phyloP scores from a whole-genome alignment of 2,113 vertebrate species.

The Lophura nycthemera region DNA sequence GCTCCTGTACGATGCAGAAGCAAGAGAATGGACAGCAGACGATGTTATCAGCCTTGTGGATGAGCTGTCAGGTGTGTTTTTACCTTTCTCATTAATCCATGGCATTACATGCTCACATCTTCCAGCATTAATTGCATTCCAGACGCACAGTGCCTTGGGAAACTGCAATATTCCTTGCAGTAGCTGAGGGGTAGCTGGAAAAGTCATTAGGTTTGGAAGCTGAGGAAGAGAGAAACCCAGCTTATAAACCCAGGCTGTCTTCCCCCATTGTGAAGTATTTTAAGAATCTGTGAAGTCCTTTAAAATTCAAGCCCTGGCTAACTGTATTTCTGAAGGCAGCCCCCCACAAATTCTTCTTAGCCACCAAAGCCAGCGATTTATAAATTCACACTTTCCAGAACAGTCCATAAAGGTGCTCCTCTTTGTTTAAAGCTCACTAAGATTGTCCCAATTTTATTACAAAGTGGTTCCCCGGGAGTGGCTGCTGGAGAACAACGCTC shows the following conservation, averaged over 20 bases:
- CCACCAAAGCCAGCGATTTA: background rate
- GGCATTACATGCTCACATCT: background rate
- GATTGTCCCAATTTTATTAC: background rate
- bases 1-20: slow-evolving; percentile 78
- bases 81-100: background rate
- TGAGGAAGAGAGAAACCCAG: background rate
- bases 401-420: background rate
- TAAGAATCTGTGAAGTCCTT: background rate
- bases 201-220: background rate
- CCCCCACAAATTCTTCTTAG: background rate
- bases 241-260: background rate
- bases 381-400: background rate
- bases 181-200: background rate
- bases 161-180: background rate
- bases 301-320: background rate
- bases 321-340: background rate
- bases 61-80: slow-evolving; percentile 85
- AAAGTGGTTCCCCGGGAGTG: slow-evolving; percentile 86
- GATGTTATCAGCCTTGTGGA: slow-evolving; percentile 87
- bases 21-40: slow-evolving; percentile 82
- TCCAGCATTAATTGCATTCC: background rate
- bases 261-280: background rate
- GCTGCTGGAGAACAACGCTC: slow-evolving; percentile 89
- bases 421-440: background rate
- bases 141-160: background rate